These are phyloP conservation scores for Myocastor coypus DNA, from an alignment of 2,113 vertebrate species.

Conservation along the genomic window DNA sequence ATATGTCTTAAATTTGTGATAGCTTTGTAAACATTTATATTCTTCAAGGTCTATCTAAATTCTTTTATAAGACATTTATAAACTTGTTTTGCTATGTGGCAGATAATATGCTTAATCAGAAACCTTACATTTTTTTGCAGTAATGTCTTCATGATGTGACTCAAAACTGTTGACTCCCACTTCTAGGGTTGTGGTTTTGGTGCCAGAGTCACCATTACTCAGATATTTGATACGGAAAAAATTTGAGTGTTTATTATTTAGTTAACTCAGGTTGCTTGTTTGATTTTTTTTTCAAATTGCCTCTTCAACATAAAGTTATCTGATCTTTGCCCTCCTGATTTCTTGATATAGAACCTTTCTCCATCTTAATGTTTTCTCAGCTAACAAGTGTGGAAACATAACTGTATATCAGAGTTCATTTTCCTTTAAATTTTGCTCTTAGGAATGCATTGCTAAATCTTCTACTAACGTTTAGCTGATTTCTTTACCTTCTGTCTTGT, in stretches of 20 bases:
- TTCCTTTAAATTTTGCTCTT: conserved; percentile 20
- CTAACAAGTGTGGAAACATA: neutral
- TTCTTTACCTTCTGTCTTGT: conserved; percentile 52
- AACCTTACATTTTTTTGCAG: conserved; percentile 35
- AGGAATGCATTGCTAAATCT: conserved; percentile 32
- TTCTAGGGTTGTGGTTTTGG: conserved; percentile 26
- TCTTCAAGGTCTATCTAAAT: neutral
- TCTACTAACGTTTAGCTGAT: neutral
- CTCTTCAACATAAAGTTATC: neutral
- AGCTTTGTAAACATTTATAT: neutral
- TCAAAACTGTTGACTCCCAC: conserved; percentile 27
- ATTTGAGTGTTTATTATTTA: conserved; percentile 9
- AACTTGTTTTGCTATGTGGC: neutral
- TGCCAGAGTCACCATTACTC: conserved; percentile 24
- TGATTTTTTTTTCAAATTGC: conserved; percentile 54
- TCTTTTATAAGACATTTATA: conserved; percentile 25
- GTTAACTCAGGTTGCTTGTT: conserved; percentile 36
- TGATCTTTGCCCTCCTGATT: neutral
- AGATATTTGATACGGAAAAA: conserved; percentile 21
- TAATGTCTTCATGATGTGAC: neutral
- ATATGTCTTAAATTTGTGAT: conserved; percentile 37
- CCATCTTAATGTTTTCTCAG: neutral
- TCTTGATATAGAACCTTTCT: neutral
- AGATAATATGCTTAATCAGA: conserved; percentile 44
- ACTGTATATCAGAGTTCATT: conserved; percentile 21